A percentile compares a stretch with the other conserved stretches of the same genome.
Evolutionary conservation across 2,113 vertebrate genomes (phyloP).

Genomic region (Oxyruncus cristatus): DNA sequence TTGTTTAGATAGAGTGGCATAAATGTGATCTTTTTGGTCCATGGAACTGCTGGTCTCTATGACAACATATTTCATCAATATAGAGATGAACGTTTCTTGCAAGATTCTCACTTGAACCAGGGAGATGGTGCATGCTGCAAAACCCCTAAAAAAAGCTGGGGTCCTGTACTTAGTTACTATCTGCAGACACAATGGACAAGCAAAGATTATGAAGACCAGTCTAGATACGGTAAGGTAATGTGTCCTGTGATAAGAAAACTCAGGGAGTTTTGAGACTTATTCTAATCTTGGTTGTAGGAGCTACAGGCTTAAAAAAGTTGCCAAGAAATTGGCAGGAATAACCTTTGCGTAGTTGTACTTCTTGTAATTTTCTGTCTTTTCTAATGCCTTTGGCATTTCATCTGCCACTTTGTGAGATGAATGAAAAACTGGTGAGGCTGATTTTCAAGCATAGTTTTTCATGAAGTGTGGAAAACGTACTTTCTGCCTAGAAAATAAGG

Average conservation of each 20-base stretch:
- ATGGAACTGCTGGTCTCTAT: not conserved
- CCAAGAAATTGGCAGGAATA: not conserved
- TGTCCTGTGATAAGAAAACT: not conserved
- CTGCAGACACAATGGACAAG: not conserved
- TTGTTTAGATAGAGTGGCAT: not conserved
- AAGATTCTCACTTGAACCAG: not conserved
- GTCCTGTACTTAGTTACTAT: not conserved
- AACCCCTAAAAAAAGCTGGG: not conserved
- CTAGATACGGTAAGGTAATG: accelerated
- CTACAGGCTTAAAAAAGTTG: not conserved
- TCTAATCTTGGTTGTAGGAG: not conserved
- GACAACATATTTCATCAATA: not conserved
- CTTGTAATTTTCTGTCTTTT: not conserved
- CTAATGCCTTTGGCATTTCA: not conserved
- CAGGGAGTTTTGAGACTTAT: not conserved
- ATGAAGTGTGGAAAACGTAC: not conserved
- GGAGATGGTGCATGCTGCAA: not conserved
- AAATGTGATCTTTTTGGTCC: not conserved
- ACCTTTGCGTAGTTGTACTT: not conserved
- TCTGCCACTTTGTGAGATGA: not conserved
- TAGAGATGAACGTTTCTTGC: not conserved
- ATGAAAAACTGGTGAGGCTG: not conserved
- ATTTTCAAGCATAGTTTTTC: not conserved
- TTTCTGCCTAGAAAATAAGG: not conserved
- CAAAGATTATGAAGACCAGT: not conserved